Evolutionary conservation across 2,888 invertebrate genomes (phyloP), one percentile per base, ranked within the genome.

Genomic region (Stegophylla sp.): DNA sequence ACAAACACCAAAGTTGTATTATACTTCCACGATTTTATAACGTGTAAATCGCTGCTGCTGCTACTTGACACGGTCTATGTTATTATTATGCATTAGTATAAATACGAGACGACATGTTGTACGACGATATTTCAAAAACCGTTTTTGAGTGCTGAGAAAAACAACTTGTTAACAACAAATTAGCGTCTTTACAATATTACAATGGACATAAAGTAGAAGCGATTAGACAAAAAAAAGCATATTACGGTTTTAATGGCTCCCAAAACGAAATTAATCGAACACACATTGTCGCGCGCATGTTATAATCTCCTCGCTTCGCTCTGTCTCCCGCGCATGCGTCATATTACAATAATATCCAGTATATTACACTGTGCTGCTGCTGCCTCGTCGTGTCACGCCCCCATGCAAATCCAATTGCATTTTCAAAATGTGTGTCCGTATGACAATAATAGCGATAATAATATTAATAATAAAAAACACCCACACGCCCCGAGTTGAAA

Each of bases 111-210:
- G 45, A 9, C 20, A 7, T 48, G 10, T 20, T 3, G 13, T 63
- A 34, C 28, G 34, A 15, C 45, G 17, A 63, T 74, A 45, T 73
- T 73, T 73, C 73, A 61, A 48, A n/a, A 75, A 63, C 74, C 63
- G 20, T 75, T 75, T 75, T 41, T 12, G 64, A 48, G 66, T 23
- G 15, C 53, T 41, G n/a, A n/a, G n/a, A n/a, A 13, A 53, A 76
- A 76, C 66, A 43, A 77, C 66, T 56, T 56, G 76, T 76, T 76
- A 69, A 56, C n/a, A 59, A 67, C 67, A 69, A 77, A 67, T 67
- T 59, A 69, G 43, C 67, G 59, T 59, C 13, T 48, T 77, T 10
- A 1, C 34, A 34, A 7, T 34, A 34, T 34, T n/a, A n/a, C n/a
- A 34, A 34, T 34, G 4, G 34, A 34, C 34, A 34, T 7, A 7